These are phyloP conservation scores for Habrosyne pyritoides DNA, from an alignment of 2,888 invertebrate species.

Conservation along the genomic window DNA sequence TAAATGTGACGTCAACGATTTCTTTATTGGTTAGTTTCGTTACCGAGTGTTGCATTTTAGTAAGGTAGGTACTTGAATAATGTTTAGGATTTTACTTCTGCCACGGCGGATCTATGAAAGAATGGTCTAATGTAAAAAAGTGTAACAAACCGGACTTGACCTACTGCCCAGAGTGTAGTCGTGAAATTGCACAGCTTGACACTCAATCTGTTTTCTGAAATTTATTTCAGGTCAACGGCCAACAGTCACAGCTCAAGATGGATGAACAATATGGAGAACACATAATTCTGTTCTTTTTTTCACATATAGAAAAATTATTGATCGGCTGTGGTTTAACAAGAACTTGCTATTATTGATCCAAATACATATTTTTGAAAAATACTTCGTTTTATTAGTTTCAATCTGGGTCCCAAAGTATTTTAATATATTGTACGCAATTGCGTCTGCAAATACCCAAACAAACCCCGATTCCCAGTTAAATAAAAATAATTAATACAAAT, in stretches of 20 bases:
- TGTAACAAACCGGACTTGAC: background rate
- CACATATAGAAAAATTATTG: no score
- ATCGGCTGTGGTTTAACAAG: no score
- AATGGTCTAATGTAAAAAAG: background rate
- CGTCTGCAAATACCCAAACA: slow-evolving; percentile 12
- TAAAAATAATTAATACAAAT: slow-evolving; percentile 72
- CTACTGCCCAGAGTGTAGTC: background rate
- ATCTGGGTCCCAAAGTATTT: no score
- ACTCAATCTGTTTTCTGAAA: background rate
- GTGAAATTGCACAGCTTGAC: no score
- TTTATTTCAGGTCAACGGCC: background rate
- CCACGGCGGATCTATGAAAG: no score
- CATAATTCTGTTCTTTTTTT: no score
- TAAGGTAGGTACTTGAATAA: background rate
- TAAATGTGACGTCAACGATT: slow-evolving; percentile 37
- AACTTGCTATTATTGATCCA: no score
- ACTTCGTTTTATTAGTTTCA: no score
- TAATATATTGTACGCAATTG: background rate
- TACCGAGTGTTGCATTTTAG: background rate
- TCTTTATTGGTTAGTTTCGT: slow-evolving; percentile 7
- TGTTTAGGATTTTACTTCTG: background rate
- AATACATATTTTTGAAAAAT: no score
- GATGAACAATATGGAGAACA: no score
- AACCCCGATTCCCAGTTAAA: slow-evolving; percentile 47
- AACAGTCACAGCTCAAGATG: background rate